These are phyloP conservation scores for Rostratula benghalensis DNA, from an alignment of 2,113 vertebrate genomes.

Conservation along the genomic window DNA sequence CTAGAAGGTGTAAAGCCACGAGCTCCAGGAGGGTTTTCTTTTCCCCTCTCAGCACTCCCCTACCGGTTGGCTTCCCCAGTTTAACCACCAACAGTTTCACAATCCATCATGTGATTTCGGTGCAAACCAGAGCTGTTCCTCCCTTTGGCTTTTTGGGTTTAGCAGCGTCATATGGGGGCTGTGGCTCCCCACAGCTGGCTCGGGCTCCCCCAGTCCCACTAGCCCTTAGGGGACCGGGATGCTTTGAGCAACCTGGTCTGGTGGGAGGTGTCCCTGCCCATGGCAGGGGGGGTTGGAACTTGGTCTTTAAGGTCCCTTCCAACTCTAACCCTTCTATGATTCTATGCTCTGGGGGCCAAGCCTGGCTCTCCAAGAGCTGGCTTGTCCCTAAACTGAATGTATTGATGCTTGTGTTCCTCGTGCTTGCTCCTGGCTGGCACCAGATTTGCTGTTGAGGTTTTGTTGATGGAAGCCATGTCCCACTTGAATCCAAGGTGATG, in stretches of 20 bases:
- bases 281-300: too few species aligned
- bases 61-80: rapidly evolving
- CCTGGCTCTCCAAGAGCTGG: background rate
- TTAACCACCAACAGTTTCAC: background rate
- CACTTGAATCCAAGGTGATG: background rate
- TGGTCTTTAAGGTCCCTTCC: too few species aligned
- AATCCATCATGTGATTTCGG: background rate
- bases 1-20: background rate
- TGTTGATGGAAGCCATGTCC: background rate
- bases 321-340: too few species aligned
- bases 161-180: rapidly evolving
- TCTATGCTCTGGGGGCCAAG: background rate
- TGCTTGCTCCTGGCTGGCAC: background rate
- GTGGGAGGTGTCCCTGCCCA: too few species aligned
- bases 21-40: background rate
- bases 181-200: background rate
- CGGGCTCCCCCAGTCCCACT: background rate
- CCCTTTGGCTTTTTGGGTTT: background rate
- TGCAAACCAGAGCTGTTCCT: background rate
- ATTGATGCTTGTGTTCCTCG: background rate
- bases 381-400: background rate
- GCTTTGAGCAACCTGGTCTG: too few species aligned
- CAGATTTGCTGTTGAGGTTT: background rate
- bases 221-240: background rate
- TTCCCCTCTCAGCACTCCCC: rapidly evolving